These are phyloP conservation scores for Drosophila cognata DNA, from an alignment of 2,888 invertebrate genomes.

Conservation along the genomic window DNA sequence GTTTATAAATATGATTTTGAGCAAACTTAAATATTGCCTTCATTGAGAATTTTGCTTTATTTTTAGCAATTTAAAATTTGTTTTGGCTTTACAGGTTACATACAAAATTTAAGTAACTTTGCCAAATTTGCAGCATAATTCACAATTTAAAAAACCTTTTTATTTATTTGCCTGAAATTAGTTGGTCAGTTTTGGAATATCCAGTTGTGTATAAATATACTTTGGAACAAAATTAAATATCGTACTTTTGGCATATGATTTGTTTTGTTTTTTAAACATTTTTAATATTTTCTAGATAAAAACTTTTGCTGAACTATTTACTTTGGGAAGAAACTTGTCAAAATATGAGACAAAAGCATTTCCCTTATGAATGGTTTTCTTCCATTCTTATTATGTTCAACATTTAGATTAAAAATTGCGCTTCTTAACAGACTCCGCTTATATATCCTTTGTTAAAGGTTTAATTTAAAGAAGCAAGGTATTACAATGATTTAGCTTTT, in stretches of 20 bases:
- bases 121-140: neutral
- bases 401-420: neutral
- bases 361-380: neutral
- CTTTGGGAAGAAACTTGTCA: neutral
- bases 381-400: too few relatives aligned
- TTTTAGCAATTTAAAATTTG: neutral
- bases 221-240: neutral
- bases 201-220: neutral
- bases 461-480: neutral
- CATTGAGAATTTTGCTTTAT: neutral
- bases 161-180: neutral
- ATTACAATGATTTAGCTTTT: slow-evolving; percentile 15
- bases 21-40: neutral
- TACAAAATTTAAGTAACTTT: neutral
- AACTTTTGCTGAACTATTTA: neutral
- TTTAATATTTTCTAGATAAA: neutral
- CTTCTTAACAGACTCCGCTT: neutral
- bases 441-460: neutral
- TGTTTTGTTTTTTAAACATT: neutral
- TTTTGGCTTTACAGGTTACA: neutral
- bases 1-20: neutral
- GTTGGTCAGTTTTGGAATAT: neutral
- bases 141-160: neutral
- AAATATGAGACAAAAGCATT: neutral
- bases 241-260: neutral